Evolutionary conservation across 2,113 vertebrate species (phyloP), one percentile per base, ranked within the genome.

Genomic region (Phyllopteryx taeniolatus): DNA sequence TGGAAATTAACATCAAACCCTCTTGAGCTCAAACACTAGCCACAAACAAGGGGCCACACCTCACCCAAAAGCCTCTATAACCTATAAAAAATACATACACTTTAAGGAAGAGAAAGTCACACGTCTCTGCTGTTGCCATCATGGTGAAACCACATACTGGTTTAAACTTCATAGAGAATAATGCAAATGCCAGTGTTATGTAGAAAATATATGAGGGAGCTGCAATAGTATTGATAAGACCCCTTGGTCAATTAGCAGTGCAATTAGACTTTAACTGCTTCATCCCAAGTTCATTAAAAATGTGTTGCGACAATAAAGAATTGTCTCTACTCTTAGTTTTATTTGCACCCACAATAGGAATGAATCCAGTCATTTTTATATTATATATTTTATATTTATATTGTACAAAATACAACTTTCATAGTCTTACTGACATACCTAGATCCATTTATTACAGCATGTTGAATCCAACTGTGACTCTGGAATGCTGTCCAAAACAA

Each of bases 1-100:
- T 63, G 64, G 72, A 82, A 82, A 86, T 85, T 56, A 85, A 81
- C 77, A 81, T 85, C 76, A 81, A 83, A 81, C 79, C 67, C 67
- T 85, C 84, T 75, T 72, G 44, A 60, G 76, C 79, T 71, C 33
- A 20, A 44, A 73, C 42, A 68, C 72, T 82, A 33, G 7, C 79
- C 78, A 72, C 85, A 87, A 79, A 81, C 79, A 73, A 70, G 76
- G 71, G 67, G 70, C 68, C 39, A 8, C 39, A 66, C 60, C 61
- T 72, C 76, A 68, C 56, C 64, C 64, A 44, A 20, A 19, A 8
- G 43, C 68, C 80, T 75, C 47, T 8, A 10, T 67, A 8, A 72
- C n/a, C 64, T 14, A 71, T 78, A 33, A 79, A 85, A 78, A 70
- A 82, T 75, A 73, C 46, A 85, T 75, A 27, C 27, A 27, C 27